A percentile compares a stretch with the other conserved stretches of the same genome.
Conservation (phyloP, 2,797 vertebrate genomes). For the Phataginus tetradactyla region DNA sequence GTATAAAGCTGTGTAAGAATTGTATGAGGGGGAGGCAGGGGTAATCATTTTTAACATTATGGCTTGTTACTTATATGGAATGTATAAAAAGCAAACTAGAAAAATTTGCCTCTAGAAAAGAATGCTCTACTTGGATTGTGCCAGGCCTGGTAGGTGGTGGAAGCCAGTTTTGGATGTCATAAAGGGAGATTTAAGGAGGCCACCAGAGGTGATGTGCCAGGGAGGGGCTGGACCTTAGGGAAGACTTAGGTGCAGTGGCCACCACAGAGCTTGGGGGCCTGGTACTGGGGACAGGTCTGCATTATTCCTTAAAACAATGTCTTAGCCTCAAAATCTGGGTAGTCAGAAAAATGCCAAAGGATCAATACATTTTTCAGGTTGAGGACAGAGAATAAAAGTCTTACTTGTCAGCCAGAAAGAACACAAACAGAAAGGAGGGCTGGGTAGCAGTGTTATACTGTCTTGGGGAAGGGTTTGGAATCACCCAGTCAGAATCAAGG, state of each 20-base stretch:
- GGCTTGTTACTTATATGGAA: not conserved
- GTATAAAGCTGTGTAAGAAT: not conserved
- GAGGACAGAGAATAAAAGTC: not conserved
- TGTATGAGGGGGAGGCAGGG: not conserved
- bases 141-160: not conserved
- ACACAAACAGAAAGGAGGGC: not conserved
- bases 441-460: not conserved
- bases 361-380: not conserved
- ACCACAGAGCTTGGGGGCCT: not conserved
- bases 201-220: not conserved
- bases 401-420: not conserved
- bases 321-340: not conserved
- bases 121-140: not conserved
- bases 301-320: not conserved
- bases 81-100: not conserved
- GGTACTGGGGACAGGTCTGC: not conserved
- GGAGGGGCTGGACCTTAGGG: not conserved
- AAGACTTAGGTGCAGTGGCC: not conserved
- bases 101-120: not conserved
- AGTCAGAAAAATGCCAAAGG: not conserved
- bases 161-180: not conserved
- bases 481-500: not conserved
- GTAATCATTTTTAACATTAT: not conserved
- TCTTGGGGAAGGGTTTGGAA: not conserved
- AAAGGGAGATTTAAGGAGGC: not conserved